Conservation (phyloP, 2,797 vertebrate species). For the Argyrosomus regius region DNA sequence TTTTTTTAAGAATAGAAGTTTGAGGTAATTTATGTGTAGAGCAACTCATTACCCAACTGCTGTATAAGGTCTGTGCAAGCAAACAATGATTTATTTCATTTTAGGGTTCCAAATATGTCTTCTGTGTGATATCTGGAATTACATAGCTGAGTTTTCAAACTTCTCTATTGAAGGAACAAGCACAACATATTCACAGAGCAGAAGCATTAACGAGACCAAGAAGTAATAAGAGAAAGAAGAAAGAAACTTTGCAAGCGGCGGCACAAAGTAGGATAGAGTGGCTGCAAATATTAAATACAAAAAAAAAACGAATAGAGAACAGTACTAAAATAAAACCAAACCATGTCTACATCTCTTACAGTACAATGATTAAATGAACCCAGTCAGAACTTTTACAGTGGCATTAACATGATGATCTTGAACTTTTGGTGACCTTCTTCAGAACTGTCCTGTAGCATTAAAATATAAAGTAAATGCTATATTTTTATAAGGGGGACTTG, state of each 20-base stretch:
- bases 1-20: background rate
- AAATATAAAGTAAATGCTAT: background rate
- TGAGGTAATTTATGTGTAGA: background rate
- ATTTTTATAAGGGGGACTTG: background rate
- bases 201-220: background rate
- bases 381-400: background rate
- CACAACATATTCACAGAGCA: background rate
- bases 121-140: background rate
- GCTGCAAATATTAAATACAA: slow-evolving; percentile 6
- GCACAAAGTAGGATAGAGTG: background rate
- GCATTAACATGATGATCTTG: slow-evolving; percentile 15
- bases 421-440: slow-evolving; percentile 1
- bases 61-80: background rate
- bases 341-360: background rate
- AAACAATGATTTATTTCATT: background rate
- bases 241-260: background rate
- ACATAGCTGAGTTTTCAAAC: slow-evolving; percentile 1
- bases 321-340: background rate
- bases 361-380: background rate
- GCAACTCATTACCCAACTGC: background rate
- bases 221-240: background rate
- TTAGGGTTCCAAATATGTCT: background rate
- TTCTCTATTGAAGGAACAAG: background rate
- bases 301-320: background rate
- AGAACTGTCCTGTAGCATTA: background rate